Conservation (phyloP, 2,797 vertebrate genomes). For the Meda fulgida region DNA sequence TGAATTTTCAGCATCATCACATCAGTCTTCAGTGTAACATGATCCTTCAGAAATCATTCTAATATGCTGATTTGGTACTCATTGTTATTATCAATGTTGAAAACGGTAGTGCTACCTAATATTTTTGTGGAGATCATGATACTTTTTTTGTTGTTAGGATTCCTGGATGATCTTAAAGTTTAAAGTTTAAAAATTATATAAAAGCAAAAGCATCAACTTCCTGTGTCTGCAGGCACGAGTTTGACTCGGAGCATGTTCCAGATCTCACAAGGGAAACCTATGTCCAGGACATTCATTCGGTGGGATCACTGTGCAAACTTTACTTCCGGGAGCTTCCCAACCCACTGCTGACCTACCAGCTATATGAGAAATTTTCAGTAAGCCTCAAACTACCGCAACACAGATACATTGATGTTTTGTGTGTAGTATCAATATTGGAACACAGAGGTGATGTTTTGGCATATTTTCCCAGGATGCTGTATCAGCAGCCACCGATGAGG, state of each 20-base stretch:
- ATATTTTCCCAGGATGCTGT: constrained; percentile 88
- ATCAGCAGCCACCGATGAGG: constrained; percentile 94
- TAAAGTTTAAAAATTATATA: neutral
- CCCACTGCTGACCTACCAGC: constrained; percentile 96
- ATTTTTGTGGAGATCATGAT: neutral
- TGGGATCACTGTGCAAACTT: constrained; percentile 97
- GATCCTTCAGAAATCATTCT: neutral
- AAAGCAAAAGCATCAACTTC: neutral
- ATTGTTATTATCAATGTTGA: no score
- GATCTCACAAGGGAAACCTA: constrained; percentile 94
- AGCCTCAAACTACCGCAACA: constrained; percentile 66
- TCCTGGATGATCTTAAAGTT: neutral
- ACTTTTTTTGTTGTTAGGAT: neutral
- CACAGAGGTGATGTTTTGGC: constrained; percentile 24
- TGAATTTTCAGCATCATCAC: neutral
- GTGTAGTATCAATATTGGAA: neutral
- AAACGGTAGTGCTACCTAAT: neutral
- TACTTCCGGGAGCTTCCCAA: constrained; percentile 98
- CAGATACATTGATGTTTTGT: neutral
- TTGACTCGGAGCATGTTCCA: constrained; percentile 97
- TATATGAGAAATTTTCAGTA: constrained; percentile 97
- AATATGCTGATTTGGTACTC: no score
- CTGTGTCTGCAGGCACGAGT: constrained; percentile 85
- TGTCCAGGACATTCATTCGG: constrained; percentile 96
- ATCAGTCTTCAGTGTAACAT: no score